Percentiles rank a stretch among this genome's conserved stretches.
Evolutionary conservation across 2,113 vertebrate genomes (phyloP).

Genomic region (Sander vitreus): DNA sequence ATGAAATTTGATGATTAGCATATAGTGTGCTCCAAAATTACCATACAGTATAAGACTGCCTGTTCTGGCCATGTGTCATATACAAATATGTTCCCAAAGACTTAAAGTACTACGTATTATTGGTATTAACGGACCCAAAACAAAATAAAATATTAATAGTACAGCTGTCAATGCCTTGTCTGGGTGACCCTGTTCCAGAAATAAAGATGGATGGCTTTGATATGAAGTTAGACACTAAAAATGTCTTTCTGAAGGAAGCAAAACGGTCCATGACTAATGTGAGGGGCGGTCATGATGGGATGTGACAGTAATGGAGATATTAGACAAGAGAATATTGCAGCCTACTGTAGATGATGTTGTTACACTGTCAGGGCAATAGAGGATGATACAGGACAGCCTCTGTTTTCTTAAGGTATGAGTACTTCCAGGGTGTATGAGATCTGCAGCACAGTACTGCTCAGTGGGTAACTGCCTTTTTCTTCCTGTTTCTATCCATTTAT

Average conservation of each 20-base stretch:
- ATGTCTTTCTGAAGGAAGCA: neutral
- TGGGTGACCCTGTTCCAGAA: neutral
- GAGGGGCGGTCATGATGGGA: neutral
- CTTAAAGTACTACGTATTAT: neutral
- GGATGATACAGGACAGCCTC: neutral
- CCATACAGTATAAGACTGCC: neutral
- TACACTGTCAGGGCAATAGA: neutral
- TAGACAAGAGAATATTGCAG: neutral
- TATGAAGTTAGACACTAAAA: neutral
- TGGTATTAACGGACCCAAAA: neutral
- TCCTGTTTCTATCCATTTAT: neutral
- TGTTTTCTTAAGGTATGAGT: no score
- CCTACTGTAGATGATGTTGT: neutral
- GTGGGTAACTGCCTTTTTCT: neutral
- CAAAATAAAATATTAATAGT: neutral
- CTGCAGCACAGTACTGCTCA: neutral
- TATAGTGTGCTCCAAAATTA: neutral
- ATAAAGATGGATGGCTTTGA: neutral
- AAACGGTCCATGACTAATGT: neutral
- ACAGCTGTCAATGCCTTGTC: neutral
- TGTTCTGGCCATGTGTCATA: neutral
- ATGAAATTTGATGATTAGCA: neutral
- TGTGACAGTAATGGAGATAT: neutral
- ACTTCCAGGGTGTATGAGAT: neutral
- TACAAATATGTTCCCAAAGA: neutral